Base-by-base conservation (phyloP, 2,797 vertebrate species). In the Sphenopsis melanotis region DNA sequence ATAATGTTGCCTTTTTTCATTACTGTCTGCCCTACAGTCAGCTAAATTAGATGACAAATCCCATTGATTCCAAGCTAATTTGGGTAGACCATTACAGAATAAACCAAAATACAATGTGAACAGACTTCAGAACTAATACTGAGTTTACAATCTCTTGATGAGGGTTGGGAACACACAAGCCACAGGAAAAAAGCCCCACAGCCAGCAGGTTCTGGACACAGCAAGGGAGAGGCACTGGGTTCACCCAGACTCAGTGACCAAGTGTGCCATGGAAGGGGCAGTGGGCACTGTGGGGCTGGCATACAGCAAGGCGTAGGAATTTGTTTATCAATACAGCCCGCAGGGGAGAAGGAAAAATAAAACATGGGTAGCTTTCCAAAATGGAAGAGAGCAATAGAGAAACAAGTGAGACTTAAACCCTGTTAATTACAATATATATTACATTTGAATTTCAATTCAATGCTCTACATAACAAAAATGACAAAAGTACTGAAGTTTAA, bases 211-310 rank as follows among this genome's bases (percentile, higher is more conserved):
- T 93, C 52, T 75, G 36, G 12, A 26, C 18, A 50, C 50, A 32
- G 12, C 15, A 56, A 52, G 4, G 32, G 6, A 64, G 60, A 75
- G 16, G 15, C 36, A 34, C 5, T 71, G 53, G 2, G 6, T 12
- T 71, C 27, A 15, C 59, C 49, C 50, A 39, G 30, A 29, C 11
- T 41, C n/a, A 3, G n/a, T 29, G 55, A 50, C 14, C 42, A 55
- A 72, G 18, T 26, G 29, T 34, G 18, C 59, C 34, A 9, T 18
- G 53, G 21, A 39, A 87, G 24, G 7, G 24, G 2, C 34, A 89
- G 17, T 1, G 7, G 13, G n/a, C 27, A 4, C 7, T 5, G 26
- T 5, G 30, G 52, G 15, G 16, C 5, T 56, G 34, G 6, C 9
- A 3, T 3, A 2, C 8, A 69, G 13, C 27, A 76, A 57, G 12